Evolutionary conservation across 2,797 vertebrate genomes (phyloP).

Genomic region (Huso huso): DNA sequence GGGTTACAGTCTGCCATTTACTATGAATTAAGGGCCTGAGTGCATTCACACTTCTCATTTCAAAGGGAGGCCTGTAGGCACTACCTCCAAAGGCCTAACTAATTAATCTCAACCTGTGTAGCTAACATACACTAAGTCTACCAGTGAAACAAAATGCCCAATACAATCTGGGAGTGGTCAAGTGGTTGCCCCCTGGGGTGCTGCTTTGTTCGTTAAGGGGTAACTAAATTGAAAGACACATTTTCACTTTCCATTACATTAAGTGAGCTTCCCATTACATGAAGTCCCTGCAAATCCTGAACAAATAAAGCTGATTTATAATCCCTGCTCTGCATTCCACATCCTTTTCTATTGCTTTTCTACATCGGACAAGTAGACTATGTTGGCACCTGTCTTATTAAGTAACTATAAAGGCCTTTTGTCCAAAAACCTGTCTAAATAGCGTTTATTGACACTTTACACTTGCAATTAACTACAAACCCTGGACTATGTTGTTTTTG

Average conservation of each 20-base stretch:
- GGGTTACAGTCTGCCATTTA: constrained; percentile 51
- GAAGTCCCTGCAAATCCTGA: constrained; percentile 40
- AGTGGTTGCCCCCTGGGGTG: constrained; percentile 35
- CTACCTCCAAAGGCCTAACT: constrained; percentile 59
- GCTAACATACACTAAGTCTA: constrained; percentile 50
- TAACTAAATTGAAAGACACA: constrained; percentile 52
- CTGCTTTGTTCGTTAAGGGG: constrained; percentile 50
- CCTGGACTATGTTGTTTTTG: no score
- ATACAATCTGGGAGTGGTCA: constrained; percentile 42
- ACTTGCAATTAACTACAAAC: no score
- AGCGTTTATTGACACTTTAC: no score
- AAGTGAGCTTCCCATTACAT: constrained; percentile 49
- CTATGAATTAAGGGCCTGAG: constrained; percentile 57
- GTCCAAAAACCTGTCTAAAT: constrained; percentile 9
- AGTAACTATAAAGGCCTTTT: background rate
- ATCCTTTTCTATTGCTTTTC: constrained; percentile 34
- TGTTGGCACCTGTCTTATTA: constrained; percentile 19
- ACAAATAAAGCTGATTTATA: constrained; percentile 52
- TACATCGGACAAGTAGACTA: constrained; percentile 21
- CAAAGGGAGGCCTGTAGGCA: constrained; percentile 54
- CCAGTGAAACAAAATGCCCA: constrained; percentile 39
- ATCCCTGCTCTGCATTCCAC: constrained; percentile 44
- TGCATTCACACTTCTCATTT: constrained; percentile 55
- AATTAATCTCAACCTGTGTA: constrained; percentile 66
- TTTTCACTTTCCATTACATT: constrained; percentile 50